phyloP scores from a whole-genome alignment of 1,140 invertebrate genomes.

The Caenorhabditis inopinata region DNA sequence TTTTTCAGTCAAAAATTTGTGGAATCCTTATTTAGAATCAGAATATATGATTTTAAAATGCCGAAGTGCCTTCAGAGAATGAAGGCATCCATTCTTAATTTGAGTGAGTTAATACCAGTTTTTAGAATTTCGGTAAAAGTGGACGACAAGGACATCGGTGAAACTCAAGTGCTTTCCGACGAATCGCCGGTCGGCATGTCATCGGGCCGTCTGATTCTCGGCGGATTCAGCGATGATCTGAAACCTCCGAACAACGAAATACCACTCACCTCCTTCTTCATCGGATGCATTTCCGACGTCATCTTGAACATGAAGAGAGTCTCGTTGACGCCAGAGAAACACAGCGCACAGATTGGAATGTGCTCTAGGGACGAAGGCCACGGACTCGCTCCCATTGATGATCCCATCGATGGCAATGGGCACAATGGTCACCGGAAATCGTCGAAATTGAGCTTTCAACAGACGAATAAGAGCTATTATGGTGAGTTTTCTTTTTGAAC shows the following conservation, averaged over 20 bases:
- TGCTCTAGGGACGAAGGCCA: constrained; percentile 47
- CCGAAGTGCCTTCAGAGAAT: too few relatives aligned
- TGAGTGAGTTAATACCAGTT: too few relatives aligned
- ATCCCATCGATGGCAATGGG: constrained; percentile 25
- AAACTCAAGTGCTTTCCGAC: constrained; percentile 52
- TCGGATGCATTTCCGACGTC: constrained; percentile 65
- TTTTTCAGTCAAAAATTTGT: too few relatives aligned
- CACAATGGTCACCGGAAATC: constrained; percentile 27
- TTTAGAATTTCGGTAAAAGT: constrained; percentile 56
- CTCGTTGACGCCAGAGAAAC: constrained; percentile 59
- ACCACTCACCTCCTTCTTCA: constrained; percentile 53
- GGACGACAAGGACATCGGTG: constrained; percentile 60
- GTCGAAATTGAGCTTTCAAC: constrained; percentile 23
- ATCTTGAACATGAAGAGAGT: constrained; percentile 57
- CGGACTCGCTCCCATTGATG: constrained; percentile 42
- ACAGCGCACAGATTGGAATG: constrained; percentile 58
- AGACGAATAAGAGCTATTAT: constrained; percentile 30
- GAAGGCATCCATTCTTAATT: too few relatives aligned
- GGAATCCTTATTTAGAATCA: too few relatives aligned
- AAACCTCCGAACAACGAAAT: constrained; percentile 52
- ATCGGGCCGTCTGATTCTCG: constrained; percentile 45
- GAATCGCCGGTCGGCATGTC: constrained; percentile 53
- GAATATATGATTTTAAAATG: too few relatives aligned
- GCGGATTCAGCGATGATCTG: constrained; percentile 50
- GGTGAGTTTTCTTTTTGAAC: neutral